These are phyloP conservation scores for Telmatherina bonti DNA, from an alignment of 2,797 vertebrate species.

Conservation along the genomic window DNA sequence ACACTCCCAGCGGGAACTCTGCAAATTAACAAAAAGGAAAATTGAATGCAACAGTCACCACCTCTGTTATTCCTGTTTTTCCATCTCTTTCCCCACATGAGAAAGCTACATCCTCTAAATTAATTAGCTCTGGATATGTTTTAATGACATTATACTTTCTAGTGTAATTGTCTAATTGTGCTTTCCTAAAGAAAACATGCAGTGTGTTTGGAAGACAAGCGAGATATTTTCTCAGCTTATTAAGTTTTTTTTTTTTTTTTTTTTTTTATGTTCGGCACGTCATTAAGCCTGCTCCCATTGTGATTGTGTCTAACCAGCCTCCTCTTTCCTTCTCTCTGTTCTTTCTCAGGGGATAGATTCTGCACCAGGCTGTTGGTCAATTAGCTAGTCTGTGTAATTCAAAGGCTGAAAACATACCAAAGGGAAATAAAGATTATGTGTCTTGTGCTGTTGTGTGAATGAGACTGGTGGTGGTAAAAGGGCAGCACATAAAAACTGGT, in stretches of 20 bases:
- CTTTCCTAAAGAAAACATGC: constrained; percentile 69
- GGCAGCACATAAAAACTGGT: constrained; percentile 15
- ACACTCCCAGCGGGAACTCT: constrained; percentile 78
- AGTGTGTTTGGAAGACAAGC: constrained; percentile 73
- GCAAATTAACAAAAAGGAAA: constrained; percentile 79
- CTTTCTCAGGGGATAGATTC: constrained; percentile 74
- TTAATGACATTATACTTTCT: constrained; percentile 85
- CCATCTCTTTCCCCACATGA: constrained; percentile 66
- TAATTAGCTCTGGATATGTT: constrained; percentile 83
- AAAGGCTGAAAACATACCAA: constrained; percentile 64
- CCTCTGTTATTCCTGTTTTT: constrained; percentile 68
- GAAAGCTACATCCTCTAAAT: constrained; percentile 75
- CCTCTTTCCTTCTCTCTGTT: constrained; percentile 54
- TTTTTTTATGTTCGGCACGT: constrained; percentile 73
- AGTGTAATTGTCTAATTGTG: constrained; percentile 81
- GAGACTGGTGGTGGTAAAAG: constrained; percentile 11
- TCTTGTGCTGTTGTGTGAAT: constrained; percentile 33
- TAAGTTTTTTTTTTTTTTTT: constrained; percentile 55
- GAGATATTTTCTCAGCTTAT: constrained; percentile 70
- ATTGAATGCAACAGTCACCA: constrained; percentile 66
- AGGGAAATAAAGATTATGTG: constrained; percentile 52
- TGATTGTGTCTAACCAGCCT: constrained; percentile 79
- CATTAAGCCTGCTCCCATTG: constrained; percentile 76
- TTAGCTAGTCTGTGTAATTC: constrained; percentile 77
- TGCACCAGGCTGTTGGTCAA: constrained; percentile 74